Conservation (phyloP, 2,888 invertebrate species). For the Drosophila mulleri region DNA sequence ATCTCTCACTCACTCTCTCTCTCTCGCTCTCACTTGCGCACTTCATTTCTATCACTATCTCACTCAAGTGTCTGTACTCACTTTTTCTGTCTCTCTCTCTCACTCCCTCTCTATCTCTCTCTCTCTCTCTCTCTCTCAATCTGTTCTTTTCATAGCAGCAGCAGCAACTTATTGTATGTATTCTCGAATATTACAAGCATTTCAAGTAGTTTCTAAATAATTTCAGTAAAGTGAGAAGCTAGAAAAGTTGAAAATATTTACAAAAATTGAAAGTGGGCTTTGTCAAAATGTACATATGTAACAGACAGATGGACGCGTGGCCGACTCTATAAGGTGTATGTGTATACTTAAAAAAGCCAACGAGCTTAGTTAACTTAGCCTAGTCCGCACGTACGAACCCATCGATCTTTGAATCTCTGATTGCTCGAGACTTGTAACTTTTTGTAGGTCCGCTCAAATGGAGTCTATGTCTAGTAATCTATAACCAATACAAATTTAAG, state of each 20-base stretch:
- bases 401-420: not conserved
- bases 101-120: not conserved
- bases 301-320: not conserved
- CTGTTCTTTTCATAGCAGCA: slow-evolving; percentile 13
- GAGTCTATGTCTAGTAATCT: not conserved
- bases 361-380: not conserved
- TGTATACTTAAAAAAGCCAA: not conserved
- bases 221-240: not conserved
- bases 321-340: not conserved
- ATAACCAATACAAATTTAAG: too few species aligned
- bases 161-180: slow-evolving; percentile 8
- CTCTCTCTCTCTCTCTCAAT: not conserved
- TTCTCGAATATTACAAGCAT: not conserved
- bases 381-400: not conserved
- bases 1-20: not conserved
- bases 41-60: not conserved
- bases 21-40: not conserved
- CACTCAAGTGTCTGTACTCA: not conserved
- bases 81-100: not conserved
- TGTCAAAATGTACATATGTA: too few species aligned
- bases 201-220: not conserved
- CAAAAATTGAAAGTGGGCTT: too few species aligned
- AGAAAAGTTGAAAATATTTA: not conserved
- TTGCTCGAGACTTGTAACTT: not conserved
- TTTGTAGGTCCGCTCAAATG: not conserved